Base-by-base conservation (phyloP, 92 coral and sea anemone genomes). In the Blastomussa wellsi region DNA sequence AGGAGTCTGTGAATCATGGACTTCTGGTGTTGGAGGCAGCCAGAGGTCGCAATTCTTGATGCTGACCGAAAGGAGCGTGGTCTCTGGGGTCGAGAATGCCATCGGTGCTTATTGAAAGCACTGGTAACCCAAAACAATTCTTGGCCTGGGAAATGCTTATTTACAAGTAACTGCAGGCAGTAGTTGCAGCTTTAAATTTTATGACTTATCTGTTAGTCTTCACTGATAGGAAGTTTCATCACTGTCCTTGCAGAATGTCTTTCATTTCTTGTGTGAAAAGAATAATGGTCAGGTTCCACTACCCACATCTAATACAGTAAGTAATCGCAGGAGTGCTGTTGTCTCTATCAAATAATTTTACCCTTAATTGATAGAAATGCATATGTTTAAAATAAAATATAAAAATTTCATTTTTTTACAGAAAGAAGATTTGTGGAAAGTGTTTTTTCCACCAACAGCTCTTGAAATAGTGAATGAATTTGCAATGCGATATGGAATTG, bases 401-500 rank as follows among this genome's bases (percentile, higher is more conserved):
- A n/a, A n/a, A 44, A 44, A 44, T 28, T 0, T 38, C 59, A 70
- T 62, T 74, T 71, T 69, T 15, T 29, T 15, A 42, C 86, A 93
- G 93, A 88, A 91, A 90, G 97, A 95, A 51, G 99, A 97, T 67
- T 91, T 97, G 2, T 97, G 99, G 99, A 97, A 95, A 81, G 92
- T 93, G 16, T 97, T 92, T 75, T 97, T 97, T 66, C 91, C 93
- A 24, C 82, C 80, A 49, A 93, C 94, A n/a, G 85, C 95, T 71
- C 92, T 95, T 41, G 97, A 97, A 79, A 89, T 95, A 49, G 99
- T 97, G 49, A 97, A 97, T 81, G 99, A 97, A 91, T 97, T 97
- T 90, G 98, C 99, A 33, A 95, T 97, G 98, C 90, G 99, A 91
- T 97, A 93, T 87, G 99, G 99, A 35, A 97, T 97, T 69, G 99